A percentile compares a stretch with the other conserved stretches of the same genome.
These are phyloP conservation scores for Adelphocoris suturalis DNA, from an alignment of 2,888 invertebrate genomes.

Conservation along the genomic window DNA sequence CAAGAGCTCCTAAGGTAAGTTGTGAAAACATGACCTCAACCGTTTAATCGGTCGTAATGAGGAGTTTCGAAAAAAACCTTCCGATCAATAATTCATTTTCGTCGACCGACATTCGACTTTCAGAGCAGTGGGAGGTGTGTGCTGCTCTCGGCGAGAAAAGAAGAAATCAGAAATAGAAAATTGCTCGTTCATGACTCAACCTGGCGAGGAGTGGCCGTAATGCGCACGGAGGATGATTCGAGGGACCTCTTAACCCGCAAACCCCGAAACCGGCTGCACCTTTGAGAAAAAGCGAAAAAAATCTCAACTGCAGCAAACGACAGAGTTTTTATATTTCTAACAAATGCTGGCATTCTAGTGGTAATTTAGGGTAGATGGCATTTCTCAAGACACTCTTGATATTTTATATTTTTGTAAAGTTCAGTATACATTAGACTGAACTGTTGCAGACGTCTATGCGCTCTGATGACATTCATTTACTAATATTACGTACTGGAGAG, in stretches of 20 bases:
- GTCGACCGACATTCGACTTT: neutral
- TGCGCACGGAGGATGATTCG: neutral
- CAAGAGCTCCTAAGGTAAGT: neutral
- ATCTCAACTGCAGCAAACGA: neutral
- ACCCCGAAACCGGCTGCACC: neutral
- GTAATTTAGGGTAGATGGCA: too few relatives aligned
- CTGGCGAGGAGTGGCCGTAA: slow-evolving; percentile 22
- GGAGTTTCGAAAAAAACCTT: neutral
- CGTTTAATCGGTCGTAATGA: neutral
- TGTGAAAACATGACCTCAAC: neutral
- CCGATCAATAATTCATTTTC: slow-evolving; percentile 31
- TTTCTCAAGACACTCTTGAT: too few relatives aligned
- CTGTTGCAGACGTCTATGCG: too few relatives aligned
- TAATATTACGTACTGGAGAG: too few relatives aligned
- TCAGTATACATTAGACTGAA: too few relatives aligned
- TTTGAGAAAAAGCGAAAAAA: neutral
- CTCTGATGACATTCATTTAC: too few relatives aligned
- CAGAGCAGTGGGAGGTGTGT: neutral
- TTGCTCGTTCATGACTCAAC: slow-evolving; percentile 7
- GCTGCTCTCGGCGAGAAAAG: neutral
- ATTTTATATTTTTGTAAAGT: too few relatives aligned
- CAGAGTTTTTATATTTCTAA: neutral
- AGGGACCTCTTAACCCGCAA: slow-evolving; percentile 25
- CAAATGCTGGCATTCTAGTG: too few relatives aligned
- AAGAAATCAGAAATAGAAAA: slow-evolving; percentile 7